These are phyloP conservation scores for Syngnathus typhle DNA, from an alignment of 2,113 vertebrate genomes.

Conservation along the genomic window DNA sequence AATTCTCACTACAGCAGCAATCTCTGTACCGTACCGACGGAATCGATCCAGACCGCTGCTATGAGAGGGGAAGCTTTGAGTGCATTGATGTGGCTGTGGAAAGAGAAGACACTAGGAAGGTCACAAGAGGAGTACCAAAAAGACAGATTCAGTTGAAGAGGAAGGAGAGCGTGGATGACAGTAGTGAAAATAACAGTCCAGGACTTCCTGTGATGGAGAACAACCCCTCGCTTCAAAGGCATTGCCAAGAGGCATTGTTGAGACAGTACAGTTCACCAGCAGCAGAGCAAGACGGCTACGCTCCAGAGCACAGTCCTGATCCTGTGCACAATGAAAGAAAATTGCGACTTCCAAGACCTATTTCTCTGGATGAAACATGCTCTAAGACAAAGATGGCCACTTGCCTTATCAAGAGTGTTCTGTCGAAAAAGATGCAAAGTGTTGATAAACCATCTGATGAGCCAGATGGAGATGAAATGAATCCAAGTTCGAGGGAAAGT, in stretches of 20 bases:
- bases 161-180: conserved; percentile 66
- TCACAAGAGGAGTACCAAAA: conserved; percentile 86
- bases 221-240: conserved; percentile 40
- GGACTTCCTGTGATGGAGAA: conserved; percentile 39
- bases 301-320: conserved; percentile 30
- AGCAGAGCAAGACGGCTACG: conserved; percentile 46
- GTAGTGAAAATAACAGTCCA: conserved; percentile 55
- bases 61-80: conserved; percentile 76
- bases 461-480: conserved; percentile 33
- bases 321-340: conserved; percentile 40
- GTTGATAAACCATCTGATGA: conserved; percentile 59
- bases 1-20: conserved; percentile 48
- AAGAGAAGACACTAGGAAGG: conserved; percentile 69
- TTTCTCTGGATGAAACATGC: conserved; percentile 74
- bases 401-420: conserved; percentile 81
- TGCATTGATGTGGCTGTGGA: conserved; percentile 86
- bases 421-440: conserved; percentile 84
- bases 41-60: conserved; percentile 66
- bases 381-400: conserved; percentile 80
- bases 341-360: conserved; percentile 74
- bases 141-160: conserved; percentile 89
- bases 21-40: conserved; percentile 40
- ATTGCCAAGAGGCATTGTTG: conserved; percentile 58
- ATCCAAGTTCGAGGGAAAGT: conserved; percentile 30
- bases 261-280: conserved; percentile 68